Evolutionary conservation across 2,113 vertebrate species (phyloP), one percentile per base, ranked within the genome.

Genomic region (Maccullochella peelii): DNA sequence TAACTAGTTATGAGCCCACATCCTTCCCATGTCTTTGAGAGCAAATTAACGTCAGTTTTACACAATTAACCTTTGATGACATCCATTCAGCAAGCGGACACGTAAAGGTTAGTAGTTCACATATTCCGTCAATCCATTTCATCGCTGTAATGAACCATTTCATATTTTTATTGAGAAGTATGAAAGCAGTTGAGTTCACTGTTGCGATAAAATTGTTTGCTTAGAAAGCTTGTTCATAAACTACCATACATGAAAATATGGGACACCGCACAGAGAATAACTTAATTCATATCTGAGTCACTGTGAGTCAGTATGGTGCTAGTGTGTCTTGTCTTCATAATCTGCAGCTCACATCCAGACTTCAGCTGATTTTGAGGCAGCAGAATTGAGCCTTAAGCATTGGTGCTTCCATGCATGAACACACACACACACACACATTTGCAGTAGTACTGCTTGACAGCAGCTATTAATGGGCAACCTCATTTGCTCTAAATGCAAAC

Each of bases 21-120:
- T 85, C 83, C 80, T 86, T 88, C 84, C 86, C 44, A 71, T 86
- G 89, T 94, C 90, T 88, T 91, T 91, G 83, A 93, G 89, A 90
- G 88, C 91, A 92, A 92, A 92, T 94, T 91, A 93, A 90, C 40
- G 59, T 57, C 79, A 47, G 86, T 92, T 95, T 93, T 91, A 91
- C 92, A 93, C 89, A 94, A 93, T 94, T 94, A 95, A 94, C 93
- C 94, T 93, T 84, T 92, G 83, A 88, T 80, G 87, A 90, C 88
- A 88, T 75, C 84, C 66, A 66, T 68, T 87, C 86, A 91, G 78
- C 79, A 88, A 83, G 83, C 73, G 30, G 79, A 79, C 88, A 91
- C 66, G 78, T 38, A 91, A 93, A 94, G 91, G 90, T 90, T 92
- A 91, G 59, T 62, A 61, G 89, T 91, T 94, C 81, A 92, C 79